Base-by-base conservation (phyloP, 64 coral and sea anemone genomes). In the Exaiptasia diaphana region DNA sequence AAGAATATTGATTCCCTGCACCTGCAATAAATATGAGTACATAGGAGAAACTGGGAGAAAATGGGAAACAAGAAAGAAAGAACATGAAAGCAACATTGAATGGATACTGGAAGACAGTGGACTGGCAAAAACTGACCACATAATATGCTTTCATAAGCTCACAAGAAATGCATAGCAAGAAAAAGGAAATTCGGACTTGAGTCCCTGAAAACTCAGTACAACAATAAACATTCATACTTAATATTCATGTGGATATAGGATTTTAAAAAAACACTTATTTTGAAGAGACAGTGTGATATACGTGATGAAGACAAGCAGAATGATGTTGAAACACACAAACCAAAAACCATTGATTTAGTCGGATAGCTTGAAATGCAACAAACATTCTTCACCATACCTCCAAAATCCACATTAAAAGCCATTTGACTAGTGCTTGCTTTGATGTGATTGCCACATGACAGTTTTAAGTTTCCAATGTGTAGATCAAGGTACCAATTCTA, bases 361-460 rank as follows among this genome's bases (percentile, higher is more conserved):
- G n/a, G n/a, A n/a, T n/a, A n/a, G n/a, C n/a, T n/a, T n/a, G n/a
- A n/a, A n/a, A n/a, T n/a, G n/a, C n/a, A n/a, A n/a, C n/a, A n/a
- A n/a, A n/a, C n/a, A n/a, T n/a, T n/a, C n/a, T n/a, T n/a, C n/a
- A n/a, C n/a, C n/a, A 12, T 80, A 89, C 87, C 92, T 52, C 78
- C 85, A 50, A 31, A 67, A 54, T 97, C 94, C 45, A 91, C 80
- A 92, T 92, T 97, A 48, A 88, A 97, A 27, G 85, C 89, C 84
- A 97, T 80, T 42, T 91, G 87, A 2, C 39, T 80, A 45, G 64
- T 86, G 36, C 90, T 97, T 71, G 89, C 94, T 97, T 97, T 97
- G 18, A 97, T 91, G 79, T 92, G 89, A 72, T 87, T 97, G 52
- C 94, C 89, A 92, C 68, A 69, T 22, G 79, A 92, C 39, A 48